Base-by-base conservation (phyloP, 2,113 vertebrate genomes). In the Setophaga petechia region DNA sequence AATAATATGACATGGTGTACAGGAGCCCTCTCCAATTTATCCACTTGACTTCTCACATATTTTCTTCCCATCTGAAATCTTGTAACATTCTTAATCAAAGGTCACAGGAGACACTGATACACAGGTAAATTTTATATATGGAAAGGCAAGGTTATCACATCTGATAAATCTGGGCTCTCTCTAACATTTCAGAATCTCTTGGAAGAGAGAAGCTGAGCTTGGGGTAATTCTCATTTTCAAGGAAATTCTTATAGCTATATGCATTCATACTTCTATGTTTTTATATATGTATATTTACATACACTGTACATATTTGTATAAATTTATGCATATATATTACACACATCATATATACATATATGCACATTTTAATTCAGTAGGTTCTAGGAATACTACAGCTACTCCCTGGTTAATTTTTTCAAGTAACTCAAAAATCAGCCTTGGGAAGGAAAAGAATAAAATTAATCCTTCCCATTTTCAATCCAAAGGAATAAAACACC, bases 31-130 rank as follows among this genome's bases (percentile, higher is more conserved):
- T 86, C 47, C 87, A 95, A 66, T 95, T 91, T 87, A 86, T 86
- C 82, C 75, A 71, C 79, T 92, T 93, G 65, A 81, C 47, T 95
- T 95, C 75, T 88, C 65, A 71, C 47, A 93, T 85, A 46, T 93
- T 73, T 74, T 71, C 44, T 90, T 95, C 59, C 33, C 46, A 39
- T 46, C 57, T 90, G 75, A 95, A 91, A 84, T 83, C 55, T 41
- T 76, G 54, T 27, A 79, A 91, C 15, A 11, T 37, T 83, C 89
- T 85, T 93, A 94, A 95, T 62, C 81, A 94, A 93, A 95, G 49
- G 84, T 91, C 82, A 91, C 66, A 73, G 49, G 66, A 89, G 69
- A 93, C 49, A 58, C 5, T 51, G 43, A 63, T 75, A 73, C 10
- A 25, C n/a, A 62, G 59, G 43, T 41, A 95, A 89, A 87, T 41